Base-by-base conservation (phyloP, 2,113 vertebrate genomes). In the Pungitius pungitius region DNA sequence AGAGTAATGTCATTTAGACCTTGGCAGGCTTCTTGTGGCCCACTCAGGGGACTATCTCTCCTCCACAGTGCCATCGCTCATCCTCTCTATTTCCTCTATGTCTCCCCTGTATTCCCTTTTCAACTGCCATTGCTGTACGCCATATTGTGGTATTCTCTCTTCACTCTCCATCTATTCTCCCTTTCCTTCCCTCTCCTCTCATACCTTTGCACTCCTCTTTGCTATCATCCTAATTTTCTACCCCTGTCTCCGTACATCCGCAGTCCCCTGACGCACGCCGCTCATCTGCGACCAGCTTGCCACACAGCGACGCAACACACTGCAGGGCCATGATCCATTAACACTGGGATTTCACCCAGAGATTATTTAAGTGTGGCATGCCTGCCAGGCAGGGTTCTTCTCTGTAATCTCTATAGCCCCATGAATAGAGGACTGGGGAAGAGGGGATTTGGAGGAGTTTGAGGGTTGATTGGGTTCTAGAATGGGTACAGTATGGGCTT, bases 1-100 rank as follows among this genome's bases (percentile, higher is more conserved):
- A 87, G 91, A 93, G 90, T 83, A 89, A 88, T 93, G 91, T 89
- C 89, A 89, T 92, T 95, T 93, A 92, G 90, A 91, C 85, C 91
- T 93, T 92, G 90, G 93, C 91, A 91, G 68, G 78, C 71, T 79
- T 73, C 85, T 88, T 80, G 84, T 87, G 66, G 87, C 81, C 88
- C 83, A 87, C 91, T 89, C 86, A 72, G 70, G 87, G 86, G 85
- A 90, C 87, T 87, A 81, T 87, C 82, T 89, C 51, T 80, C 85
- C 88, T 84, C 87, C 83, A 69, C 78, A 78, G 85, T 67, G 71
- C 69, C 79, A 77, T 87, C 81, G 77, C 85, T 79, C 87, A 79
- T 84, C 73, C 83, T 72, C 67, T 80, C 76, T 52, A 54, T 68
- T 85, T 77, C 80, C 79, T 64, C 78, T 37, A 66, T 72, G 69